These are phyloP conservation scores for Ursus arctos DNA, from an alignment of 2,113 vertebrate genomes.

Conservation along the genomic window DNA sequence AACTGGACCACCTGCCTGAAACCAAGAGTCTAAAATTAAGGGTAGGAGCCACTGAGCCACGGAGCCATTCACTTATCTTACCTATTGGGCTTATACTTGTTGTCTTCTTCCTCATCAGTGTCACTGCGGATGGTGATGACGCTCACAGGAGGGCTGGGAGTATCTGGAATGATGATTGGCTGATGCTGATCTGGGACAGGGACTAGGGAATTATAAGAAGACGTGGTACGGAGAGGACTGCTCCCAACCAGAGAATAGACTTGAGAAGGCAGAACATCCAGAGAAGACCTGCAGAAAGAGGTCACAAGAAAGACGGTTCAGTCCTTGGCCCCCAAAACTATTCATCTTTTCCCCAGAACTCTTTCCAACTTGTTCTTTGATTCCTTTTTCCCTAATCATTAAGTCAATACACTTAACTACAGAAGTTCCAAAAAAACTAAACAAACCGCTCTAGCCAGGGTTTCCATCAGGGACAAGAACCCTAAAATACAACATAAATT, in stretches of 20 bases:
- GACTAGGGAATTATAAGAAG: conserved; percentile 90
- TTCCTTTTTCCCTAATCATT: conserved; percentile 44
- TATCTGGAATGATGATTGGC: conserved; percentile 98
- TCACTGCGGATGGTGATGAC: conserved; percentile 99
- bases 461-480: conserved; percentile 2
- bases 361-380: background rate
- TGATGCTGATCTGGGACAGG: conserved; percentile 92
- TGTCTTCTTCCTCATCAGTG: conserved; percentile 97
- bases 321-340: background rate
- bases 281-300: conserved; percentile 88
- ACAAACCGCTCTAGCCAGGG: background rate
- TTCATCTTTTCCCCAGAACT: background rate
- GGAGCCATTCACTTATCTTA: conserved; percentile 87
- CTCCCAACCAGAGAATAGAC: conserved; percentile 91
- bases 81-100: conserved; percentile 94
- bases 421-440: conserved; percentile 33
- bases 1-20: background rate
- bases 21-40: background rate
- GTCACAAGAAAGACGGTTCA: background rate
- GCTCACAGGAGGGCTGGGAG: conserved; percentile 97
- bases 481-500: conserved; percentile 3
- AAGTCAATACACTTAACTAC: conserved; percentile 40
- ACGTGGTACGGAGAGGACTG: conserved; percentile 89
- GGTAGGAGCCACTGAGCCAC: accelerated
- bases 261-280: conserved; percentile 90